These are phyloP conservation scores for Acanthornis magna DNA, from an alignment of 2,797 vertebrate genomes.

Conservation along the genomic window DNA sequence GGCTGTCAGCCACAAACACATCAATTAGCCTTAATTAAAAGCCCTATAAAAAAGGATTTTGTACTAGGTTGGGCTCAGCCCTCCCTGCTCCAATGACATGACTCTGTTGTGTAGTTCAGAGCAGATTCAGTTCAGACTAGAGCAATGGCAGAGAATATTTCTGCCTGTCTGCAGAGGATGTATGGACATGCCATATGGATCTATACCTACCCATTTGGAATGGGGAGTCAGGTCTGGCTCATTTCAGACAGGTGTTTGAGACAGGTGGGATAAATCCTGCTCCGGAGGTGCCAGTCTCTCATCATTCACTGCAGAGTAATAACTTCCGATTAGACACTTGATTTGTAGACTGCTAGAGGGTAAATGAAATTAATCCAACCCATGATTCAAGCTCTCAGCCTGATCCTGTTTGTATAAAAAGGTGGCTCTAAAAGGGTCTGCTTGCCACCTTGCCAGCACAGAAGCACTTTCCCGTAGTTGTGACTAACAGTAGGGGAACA, in stretches of 20 bases:
- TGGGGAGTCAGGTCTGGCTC: not conserved
- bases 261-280: not conserved
- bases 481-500: not conserved
- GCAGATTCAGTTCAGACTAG: not conserved
- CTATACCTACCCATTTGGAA: not conserved
- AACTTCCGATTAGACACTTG: not conserved
- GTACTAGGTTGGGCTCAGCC: not conserved
- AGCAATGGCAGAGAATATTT: not conserved
- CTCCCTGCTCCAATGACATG: not conserved
- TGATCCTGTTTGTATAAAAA: not conserved
- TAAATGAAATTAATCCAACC: not conserved
- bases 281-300: not conserved
- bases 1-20: not conserved
- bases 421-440: not conserved
- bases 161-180: not conserved
- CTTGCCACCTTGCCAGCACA: not conserved
- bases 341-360: not conserved
- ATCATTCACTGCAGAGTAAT: not conserved
- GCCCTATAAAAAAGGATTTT: constrained; percentile 11
- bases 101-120: not conserved
- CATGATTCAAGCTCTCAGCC: not conserved
- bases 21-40: constrained; percentile 53
- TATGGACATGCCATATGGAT: not conserved
- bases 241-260: not conserved
- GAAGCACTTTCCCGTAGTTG: not conserved